A percentile compares a stretch with the other conserved stretches of the same genome.
phyloP scores from a whole-genome alignment of 2,797 vertebrate species.

The Acanthiza pusilla region DNA sequence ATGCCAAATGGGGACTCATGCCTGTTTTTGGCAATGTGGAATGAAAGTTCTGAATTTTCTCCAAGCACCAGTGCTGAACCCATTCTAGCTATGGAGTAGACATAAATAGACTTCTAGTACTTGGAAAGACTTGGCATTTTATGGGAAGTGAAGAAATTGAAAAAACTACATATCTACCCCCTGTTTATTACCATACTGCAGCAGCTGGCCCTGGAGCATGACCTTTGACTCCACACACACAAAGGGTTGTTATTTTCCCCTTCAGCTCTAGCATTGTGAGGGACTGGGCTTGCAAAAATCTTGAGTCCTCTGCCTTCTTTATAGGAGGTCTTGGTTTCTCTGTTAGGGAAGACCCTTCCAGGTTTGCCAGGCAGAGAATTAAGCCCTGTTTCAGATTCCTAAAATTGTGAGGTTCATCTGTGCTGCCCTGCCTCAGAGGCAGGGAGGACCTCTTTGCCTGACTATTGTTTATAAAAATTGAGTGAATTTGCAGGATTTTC shows the following conservation, averaged over 20 bases:
- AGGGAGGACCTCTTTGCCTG: background rate
- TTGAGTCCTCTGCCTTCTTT: background rate
- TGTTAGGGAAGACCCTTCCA: background rate
- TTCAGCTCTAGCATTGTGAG: background rate
- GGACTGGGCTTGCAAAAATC: background rate
- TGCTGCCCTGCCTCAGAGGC: background rate
- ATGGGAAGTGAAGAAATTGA: background rate
- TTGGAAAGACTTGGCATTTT: background rate
- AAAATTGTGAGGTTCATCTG: rapidly evolving
- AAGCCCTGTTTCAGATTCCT: background rate
- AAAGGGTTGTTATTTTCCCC: background rate
- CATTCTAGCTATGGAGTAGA: background rate
- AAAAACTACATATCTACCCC: background rate
- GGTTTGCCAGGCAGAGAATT: background rate
- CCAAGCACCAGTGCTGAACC: background rate
- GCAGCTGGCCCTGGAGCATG: background rate
- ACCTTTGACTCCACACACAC: background rate
- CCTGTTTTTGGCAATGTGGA: background rate
- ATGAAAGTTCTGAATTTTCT: background rate
- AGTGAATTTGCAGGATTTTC: background rate
- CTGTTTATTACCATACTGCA: background rate
- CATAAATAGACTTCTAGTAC: background rate
- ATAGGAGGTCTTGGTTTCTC: background rate
- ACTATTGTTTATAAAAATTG: background rate
- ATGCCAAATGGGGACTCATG: background rate